Conservation (phyloP, 2,797 vertebrate species). For the Dallia pectoralis region DNA sequence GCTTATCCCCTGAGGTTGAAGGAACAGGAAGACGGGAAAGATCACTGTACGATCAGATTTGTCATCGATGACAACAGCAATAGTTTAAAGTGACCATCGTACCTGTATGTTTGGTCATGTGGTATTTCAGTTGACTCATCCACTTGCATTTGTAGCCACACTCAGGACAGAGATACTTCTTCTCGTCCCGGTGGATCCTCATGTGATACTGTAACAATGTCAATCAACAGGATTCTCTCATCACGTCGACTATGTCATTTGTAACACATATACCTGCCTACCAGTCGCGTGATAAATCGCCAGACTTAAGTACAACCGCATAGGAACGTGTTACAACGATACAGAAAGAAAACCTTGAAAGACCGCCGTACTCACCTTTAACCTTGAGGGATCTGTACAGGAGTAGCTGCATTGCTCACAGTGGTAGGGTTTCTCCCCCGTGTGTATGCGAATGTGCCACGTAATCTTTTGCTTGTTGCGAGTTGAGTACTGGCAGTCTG, state of each 20-base stretch:
- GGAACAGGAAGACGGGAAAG: neutral
- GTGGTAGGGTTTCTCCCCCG: constrained; percentile 93
- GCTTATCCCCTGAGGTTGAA: constrained; percentile 82
- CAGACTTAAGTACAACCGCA: neutral
- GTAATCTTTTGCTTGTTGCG: constrained; percentile 97
- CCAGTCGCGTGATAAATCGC: neutral
- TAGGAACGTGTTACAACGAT: neutral
- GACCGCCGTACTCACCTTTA: constrained; percentile 81
- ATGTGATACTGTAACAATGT: constrained; percentile 84
- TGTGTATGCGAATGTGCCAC: constrained; percentile 95
- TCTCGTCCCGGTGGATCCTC: constrained; percentile 94
- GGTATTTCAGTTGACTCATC: constrained; percentile 97
- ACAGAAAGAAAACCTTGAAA: neutral
- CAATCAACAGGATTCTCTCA: neutral
- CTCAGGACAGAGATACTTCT: constrained; percentile 94
- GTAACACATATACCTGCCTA: neutral
- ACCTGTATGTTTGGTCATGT: constrained; percentile 99
- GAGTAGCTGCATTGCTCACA: constrained; percentile 90
- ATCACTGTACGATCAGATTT: neutral
- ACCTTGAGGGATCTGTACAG: constrained; percentile 89
- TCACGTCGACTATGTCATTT: neutral
- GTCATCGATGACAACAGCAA: neutral
- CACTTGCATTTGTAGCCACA: constrained; percentile 99
- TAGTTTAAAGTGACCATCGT: constrained; percentile 24
- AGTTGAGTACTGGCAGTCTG: constrained; percentile 88